phyloP scores from a whole-genome alignment of 2,113 vertebrate species.

The Phainopepla nitens region DNA sequence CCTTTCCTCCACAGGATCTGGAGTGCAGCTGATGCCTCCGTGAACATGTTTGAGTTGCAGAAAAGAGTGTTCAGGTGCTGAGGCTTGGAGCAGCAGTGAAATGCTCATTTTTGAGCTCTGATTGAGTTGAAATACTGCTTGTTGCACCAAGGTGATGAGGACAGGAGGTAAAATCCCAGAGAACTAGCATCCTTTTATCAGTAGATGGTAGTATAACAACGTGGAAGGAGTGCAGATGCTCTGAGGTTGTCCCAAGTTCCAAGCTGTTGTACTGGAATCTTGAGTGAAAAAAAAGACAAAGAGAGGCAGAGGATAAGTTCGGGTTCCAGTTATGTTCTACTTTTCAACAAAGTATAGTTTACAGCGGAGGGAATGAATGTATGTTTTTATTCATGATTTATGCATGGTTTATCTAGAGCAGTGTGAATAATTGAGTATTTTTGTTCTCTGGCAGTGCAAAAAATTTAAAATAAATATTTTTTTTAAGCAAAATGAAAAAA shows the following conservation, averaged over 20 bases:
- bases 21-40: neutral
- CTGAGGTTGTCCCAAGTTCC: neutral
- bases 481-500: neutral
- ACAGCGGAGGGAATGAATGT: neutral
- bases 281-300: neutral
- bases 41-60: neutral
- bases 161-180: neutral
- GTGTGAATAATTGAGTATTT: conserved; percentile 50
- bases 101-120: neutral
- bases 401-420: neutral
- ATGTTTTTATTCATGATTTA: conserved; percentile 19
- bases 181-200: conserved; percentile 73
- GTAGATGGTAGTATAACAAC: conserved; percentile 79
- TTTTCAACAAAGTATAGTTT: neutral
- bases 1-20: neutral
- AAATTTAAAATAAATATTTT: neutral
- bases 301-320: neutral
- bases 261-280: neutral
- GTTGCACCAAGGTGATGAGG: neutral
- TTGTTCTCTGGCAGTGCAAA: neutral
- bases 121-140: neutral
- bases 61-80: neutral
- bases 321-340: neutral
- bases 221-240: neutral
- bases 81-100: neutral